Percentiles rank a stretch among this genome's conserved stretches.
Evolutionary conservation across 2,888 invertebrate genomes (phyloP).

Genomic region (Melanophora roralis): DNA sequence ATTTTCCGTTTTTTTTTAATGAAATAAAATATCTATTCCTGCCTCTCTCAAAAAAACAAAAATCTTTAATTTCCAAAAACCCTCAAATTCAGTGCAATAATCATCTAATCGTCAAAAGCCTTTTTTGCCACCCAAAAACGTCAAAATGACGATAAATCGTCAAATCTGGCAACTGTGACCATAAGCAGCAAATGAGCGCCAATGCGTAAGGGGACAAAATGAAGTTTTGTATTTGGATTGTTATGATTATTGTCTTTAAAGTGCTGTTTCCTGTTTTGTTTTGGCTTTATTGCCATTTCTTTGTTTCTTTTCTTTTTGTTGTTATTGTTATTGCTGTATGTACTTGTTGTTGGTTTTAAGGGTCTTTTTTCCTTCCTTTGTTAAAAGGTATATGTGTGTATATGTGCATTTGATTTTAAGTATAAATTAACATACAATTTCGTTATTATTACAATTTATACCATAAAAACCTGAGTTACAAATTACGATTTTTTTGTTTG

Average conservation of each 20-base stretch:
- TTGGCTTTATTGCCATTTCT: conserved; percentile 58
- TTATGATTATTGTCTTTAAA: conserved; percentile 65
- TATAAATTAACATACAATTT: neutral
- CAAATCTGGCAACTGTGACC: too few species aligned
- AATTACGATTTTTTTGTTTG: neutral
- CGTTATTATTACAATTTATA: neutral
- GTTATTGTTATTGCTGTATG: conserved; percentile 18
- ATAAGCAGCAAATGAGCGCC: too few species aligned
- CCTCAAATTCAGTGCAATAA: too few species aligned
- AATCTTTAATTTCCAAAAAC: too few species aligned
- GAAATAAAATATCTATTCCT: too few species aligned
- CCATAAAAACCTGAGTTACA: neutral
- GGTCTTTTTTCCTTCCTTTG: neutral
- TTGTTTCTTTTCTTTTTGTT: neutral
- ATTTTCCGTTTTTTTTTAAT: too few species aligned
- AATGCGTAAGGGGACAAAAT: neutral
- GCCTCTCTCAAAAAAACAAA: too few species aligned
- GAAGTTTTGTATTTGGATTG: conserved; percentile 24
- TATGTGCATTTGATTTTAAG: neutral
- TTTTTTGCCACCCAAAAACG: too few species aligned
- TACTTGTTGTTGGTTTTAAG: conserved; percentile 11
- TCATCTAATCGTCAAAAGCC: too few species aligned
- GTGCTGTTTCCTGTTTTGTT: conserved; percentile 72
- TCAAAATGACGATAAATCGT: too few species aligned
- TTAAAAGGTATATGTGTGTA: neutral